Evolutionary conservation across 2,888 invertebrate genomes (phyloP).

Genomic region (Andrena haemorrhoa): DNA sequence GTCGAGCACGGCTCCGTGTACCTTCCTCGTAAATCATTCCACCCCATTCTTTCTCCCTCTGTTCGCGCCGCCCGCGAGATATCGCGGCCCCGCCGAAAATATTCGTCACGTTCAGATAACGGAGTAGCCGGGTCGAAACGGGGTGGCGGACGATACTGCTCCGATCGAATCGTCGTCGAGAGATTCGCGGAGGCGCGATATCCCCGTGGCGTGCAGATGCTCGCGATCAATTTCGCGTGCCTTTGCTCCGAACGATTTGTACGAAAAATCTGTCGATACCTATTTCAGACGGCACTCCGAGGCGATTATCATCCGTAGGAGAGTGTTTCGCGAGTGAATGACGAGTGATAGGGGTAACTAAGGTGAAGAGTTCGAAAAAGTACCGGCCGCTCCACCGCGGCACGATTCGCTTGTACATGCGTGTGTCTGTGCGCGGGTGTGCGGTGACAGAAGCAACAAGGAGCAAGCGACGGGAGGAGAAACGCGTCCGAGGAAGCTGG

Average conservation of each 20-base stretch:
- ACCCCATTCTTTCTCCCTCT: not conserved
- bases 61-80: no score
- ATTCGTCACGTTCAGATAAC: constrained; percentile 13
- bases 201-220: constrained; percentile 23
- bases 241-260: constrained; percentile 1
- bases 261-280: not conserved
- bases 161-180: not conserved
- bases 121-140: no score
- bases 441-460: constrained; percentile 1
- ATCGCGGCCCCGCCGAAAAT: not conserved
- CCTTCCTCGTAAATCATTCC: constrained; percentile 6
- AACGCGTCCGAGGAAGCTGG: constrained; percentile 23
- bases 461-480: not conserved
- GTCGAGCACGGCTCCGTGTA: not conserved
- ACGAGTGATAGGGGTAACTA: constrained; percentile 7
- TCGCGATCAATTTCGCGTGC: constrained; percentile 9
- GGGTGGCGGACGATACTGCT: no score
- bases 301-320: not conserved
- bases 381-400: not conserved
- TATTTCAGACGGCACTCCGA: constrained; percentile 3
- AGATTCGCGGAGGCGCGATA: constrained; percentile 22
- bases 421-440: not conserved
- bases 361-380: not conserved
- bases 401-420: not conserved
- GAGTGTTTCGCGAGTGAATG: constrained; percentile 4